These are phyloP conservation scores for Nycteola revayana DNA, from an alignment of 2,888 invertebrate genomes.

Conservation along the genomic window DNA sequence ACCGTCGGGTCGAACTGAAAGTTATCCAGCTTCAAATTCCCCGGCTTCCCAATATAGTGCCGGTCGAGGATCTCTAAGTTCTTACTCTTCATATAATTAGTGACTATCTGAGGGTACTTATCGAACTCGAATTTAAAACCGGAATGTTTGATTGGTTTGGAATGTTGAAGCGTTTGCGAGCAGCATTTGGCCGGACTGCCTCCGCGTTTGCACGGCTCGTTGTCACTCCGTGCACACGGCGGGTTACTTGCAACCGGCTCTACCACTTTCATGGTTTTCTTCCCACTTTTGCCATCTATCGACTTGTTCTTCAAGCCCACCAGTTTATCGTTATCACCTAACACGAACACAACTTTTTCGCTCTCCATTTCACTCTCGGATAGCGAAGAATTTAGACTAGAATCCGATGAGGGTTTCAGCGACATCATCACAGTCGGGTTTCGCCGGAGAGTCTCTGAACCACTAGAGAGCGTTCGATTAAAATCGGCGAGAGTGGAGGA, in stretches of 20 bases:
- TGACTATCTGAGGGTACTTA: slow-evolving; percentile 88
- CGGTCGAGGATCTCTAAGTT: slow-evolving; percentile 84
- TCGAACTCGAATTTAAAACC: slow-evolving; percentile 88
- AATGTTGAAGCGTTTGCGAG: slow-evolving; percentile 79
- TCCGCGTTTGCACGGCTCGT: slow-evolving; percentile 42
- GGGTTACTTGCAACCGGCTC: slow-evolving; percentile 8
- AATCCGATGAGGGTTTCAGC: slow-evolving; percentile 54
- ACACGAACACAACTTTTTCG: slow-evolving; percentile 84
- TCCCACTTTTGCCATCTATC: slow-evolving; percentile 62
- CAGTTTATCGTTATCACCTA: slow-evolving; percentile 87
- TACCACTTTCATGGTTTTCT: slow-evolving; percentile 61
- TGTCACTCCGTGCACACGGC: slow-evolving; percentile 16
- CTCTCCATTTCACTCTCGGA: slow-evolving; percentile 50
- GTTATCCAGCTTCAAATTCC: slow-evolving; percentile 77
- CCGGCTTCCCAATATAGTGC: slow-evolving; percentile 81
- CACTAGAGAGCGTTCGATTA: slow-evolving; percentile 64
- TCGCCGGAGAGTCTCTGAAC: slow-evolving; percentile 47
- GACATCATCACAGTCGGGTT: slow-evolving; percentile 58
- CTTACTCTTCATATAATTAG: slow-evolving; percentile 89
- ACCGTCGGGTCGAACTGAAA: slow-evolving; percentile 76
- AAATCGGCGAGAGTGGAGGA: slow-evolving; percentile 61
- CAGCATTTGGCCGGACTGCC: slow-evolving; percentile 71
- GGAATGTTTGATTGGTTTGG: slow-evolving; percentile 84
- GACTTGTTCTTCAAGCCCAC: slow-evolving; percentile 84
- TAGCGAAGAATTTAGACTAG: slow-evolving; percentile 57